Base-by-base conservation (phyloP, 2,113 vertebrate genomes). In the Rana temporaria region DNA sequence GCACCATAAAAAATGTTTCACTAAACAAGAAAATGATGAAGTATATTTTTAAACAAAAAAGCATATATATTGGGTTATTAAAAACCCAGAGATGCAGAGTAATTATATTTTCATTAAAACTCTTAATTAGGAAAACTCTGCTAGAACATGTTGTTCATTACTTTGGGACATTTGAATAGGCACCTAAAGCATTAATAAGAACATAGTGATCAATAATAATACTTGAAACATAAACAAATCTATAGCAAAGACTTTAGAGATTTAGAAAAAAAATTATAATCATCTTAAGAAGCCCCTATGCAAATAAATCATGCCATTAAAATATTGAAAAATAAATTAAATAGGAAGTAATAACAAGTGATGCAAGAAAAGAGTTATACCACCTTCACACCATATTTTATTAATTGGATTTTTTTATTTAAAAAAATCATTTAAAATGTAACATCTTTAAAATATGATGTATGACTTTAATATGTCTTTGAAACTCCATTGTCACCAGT, bases 291-390 rank as follows among this genome's bases (percentile, higher is more conserved):
- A 19, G 56, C 18, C 42, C 66, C 17, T 38, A 62, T 16, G 67
- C 60, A 70, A 80, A 80, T 80, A 70, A 80, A 80, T 67, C 77
- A 79, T 68, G 65, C 26, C 65, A 55, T 68, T 79, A 79, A 79
- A 30, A 52, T 34, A 52, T 60, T 72, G 57, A 30, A 62, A 76
- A 66, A 66, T 59, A 62, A 34, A 68, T 57, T 62, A n/a, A 24
- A 59, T 30, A 69, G n/a, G 64, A 60, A 56, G 71, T 59, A 60
- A 59, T 24, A 63, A 24, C 57, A 74, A 38, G 26, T 38, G 19
- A 57, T 6, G 4, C 55, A 60, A 15, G 59, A 19, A 34, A 57
- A 57, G 20, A 18, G 32, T 12, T 38, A 59, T 6, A 59, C 18
- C 12, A 60, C 55, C 55, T 38, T 38, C 55, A n/a, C 71, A 60